Evolutionary conservation across 1,140 invertebrate species (phyloP), one percentile per base, ranked within the genome.

Genomic region (Drosophila azteca): DNA sequence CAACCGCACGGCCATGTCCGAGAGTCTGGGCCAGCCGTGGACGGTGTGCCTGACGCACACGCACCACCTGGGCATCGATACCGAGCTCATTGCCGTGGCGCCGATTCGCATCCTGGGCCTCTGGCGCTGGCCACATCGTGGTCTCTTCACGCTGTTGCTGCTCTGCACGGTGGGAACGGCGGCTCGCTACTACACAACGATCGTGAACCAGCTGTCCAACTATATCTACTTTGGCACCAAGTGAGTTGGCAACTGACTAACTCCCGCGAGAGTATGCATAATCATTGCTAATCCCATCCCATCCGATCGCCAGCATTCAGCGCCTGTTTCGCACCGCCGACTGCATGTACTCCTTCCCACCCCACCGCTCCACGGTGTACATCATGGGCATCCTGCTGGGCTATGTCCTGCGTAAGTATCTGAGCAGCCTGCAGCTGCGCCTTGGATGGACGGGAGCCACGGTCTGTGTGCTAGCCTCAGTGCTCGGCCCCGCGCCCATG

Each of bases 51-150:
- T 95, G 15, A 95, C 95, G 1, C 95, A 95, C 58, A 95, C 95
- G 0, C 95, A 95, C 88, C 95, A 95, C 66, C 54, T 97, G 59
- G 96, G 96, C 8, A 97, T 97, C 77, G 97, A 98, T 79, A 96
- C 96, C 59, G 96, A 97, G 92, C 92, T 97, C 11, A 97, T 97
- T 82, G 89, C 94, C 0, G 78, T 96, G 3, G 95, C 96, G 0
- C 95, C 96, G 0, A 54, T 97, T 1, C 92, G 97, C 67, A 93
- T 96, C 2, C 92, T 94, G 15, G 85, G 94, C 0, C 77, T 96
- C 0, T 95, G 93, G 91, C 94, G 93, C 50, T 94, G 92, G 91
- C 93, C 93, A 17, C 93, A 92, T 48, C 89, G 92, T 5, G 94
- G 94, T 26, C 64, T 93, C 5, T 43, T 92, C 7, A 22, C 93